Base-by-base conservation (phyloP, 2,888 invertebrate species). In the Stenichneumon culpator region DNA sequence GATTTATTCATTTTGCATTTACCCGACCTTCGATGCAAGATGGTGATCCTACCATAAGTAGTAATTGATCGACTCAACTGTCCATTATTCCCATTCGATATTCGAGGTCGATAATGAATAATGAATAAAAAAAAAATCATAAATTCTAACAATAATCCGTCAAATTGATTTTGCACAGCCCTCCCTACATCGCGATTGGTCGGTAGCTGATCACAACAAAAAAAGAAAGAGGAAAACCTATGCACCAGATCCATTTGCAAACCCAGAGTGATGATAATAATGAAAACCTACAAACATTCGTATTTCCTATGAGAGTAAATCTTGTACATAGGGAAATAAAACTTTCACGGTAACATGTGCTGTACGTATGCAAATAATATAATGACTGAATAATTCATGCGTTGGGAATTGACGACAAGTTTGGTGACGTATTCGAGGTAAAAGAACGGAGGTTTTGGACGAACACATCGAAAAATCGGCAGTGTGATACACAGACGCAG, bases 301-400 rank as follows among this genome's bases (percentile, higher is more conserved):
- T 73, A 68, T 44, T 54, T 25, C 36, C 60, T 60, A 79, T 68
- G 75, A 83, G 70, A 79, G 81, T 79, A 63, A 86, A 68, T 36
- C 50, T 54, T 73, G 79, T 63, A 60, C 44, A 44, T n/a, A 44
- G 73, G 19, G 36, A 78, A 52, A 63, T 57, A 39, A 47, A 39
- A 68, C 25, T 73, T 57, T 54, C 80, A 70, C 47, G 60, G 69
- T 47, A 68, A 70, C 22, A 54, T 28, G 72, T 81, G 74, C 74
- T 81, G 2, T 69, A 75, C 68, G 54, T 28, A 57, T 54, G 57
- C 47, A n/a, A 75, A 68, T 19, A 79, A 28, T 79, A 57, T 50
- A 14, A 19, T 47, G 36, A 63, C 22, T 63, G 25, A 47, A 68
- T 32, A 22, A 52, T 63, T 54, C 79, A 80, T 80, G 79, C 79